Evolutionary conservation across 1,140 invertebrate genomes (phyloP).

Genomic region (Argopecten irradians): DNA sequence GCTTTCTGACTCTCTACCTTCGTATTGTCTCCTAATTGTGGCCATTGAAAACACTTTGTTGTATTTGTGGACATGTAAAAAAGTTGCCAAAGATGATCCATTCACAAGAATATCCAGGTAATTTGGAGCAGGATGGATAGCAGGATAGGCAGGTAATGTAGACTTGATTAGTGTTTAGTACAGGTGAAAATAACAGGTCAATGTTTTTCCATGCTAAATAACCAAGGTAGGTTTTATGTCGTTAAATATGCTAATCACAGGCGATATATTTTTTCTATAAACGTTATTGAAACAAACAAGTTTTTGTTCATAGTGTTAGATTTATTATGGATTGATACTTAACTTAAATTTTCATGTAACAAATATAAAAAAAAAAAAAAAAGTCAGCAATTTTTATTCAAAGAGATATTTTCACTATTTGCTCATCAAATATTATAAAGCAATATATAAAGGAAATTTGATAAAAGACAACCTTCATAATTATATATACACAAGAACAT

Average conservation of each 20-base stretch:
- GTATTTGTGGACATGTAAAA: background rate
- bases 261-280: background rate
- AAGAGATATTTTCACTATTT: no score
- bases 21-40: conserved; percentile 6
- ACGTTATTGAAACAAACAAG: no score
- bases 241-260: background rate
- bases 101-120: background rate
- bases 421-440: background rate
- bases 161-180: background rate
- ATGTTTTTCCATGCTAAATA: no score
- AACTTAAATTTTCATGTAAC: no score
- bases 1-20: background rate
- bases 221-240: no score
- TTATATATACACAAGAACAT: background rate
- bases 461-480: background rate
- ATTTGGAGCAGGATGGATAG: background rate
- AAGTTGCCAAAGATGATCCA: background rate
- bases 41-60: background rate
- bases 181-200: background rate
- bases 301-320: no score
- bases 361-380: no score
- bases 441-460: background rate
- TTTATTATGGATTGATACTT: no score
- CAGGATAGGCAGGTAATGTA: background rate
- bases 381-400: no score